Conservation (phyloP, 2,888 invertebrate species). For the Hermaeophaga mercurialis region DNA sequence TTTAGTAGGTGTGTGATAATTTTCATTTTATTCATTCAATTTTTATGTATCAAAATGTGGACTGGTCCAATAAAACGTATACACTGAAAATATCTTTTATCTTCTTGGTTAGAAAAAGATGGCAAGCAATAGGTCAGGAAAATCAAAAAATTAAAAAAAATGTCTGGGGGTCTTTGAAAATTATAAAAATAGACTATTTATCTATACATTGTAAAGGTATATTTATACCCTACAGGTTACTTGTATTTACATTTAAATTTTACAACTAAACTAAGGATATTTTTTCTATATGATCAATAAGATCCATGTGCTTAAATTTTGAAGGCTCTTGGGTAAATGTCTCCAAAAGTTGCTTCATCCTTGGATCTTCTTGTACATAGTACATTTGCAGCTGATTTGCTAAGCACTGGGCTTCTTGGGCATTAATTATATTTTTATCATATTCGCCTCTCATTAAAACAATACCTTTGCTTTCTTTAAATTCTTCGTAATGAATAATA, state of each 20-base stretch:
- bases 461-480: constrained; percentile 70
- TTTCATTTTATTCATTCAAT: no score
- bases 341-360: constrained; percentile 68
- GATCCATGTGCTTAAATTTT: constrained; percentile 81
- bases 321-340: constrained; percentile 73
- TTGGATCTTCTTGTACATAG: constrained; percentile 70
- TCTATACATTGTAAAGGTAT: no score
- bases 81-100: no score
- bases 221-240: no score
- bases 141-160: no score
- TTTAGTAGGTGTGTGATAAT: no score
- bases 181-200: no score
- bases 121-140: no score
- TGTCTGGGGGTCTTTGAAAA: no score
- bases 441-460: constrained; percentile 87
- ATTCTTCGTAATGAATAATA: constrained; percentile 78
- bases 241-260: neutral
- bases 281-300: constrained; percentile 76
- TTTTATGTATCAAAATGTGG: no score
- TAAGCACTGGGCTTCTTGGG: constrained; percentile 82
- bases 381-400: constrained; percentile 87
- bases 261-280: constrained; percentile 46
- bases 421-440: constrained; percentile 76
- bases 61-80: no score
- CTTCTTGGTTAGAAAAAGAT: no score